Evolutionary conservation across 2,797 vertebrate genomes (phyloP).

Genomic region (Centropyge bicolor): DNA sequence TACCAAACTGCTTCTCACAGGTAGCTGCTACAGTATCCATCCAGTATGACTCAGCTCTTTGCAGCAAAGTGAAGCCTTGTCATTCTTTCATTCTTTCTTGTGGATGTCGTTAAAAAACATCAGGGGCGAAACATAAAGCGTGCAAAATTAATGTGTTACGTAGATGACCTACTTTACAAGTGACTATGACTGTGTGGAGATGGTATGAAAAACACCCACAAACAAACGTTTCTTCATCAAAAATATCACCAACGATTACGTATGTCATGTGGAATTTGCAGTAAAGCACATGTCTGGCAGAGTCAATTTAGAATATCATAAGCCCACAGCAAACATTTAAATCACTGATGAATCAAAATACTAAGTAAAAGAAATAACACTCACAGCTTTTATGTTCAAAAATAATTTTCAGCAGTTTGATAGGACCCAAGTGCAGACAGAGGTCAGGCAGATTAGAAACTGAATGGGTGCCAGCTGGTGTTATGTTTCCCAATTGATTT

Average conservation of each 20-base stretch:
- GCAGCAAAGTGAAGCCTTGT: background rate
- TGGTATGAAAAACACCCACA: background rate
- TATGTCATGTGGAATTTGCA: too few species aligned
- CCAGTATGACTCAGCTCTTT: conserved; percentile 24
- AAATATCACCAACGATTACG: conserved; percentile 1
- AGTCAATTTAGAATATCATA: background rate
- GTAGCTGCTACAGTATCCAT: background rate
- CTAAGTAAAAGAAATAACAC: background rate
- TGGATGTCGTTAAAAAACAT: conserved; percentile 19
- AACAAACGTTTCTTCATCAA: background rate
- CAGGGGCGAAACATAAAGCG: conserved; percentile 7
- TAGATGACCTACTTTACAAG: conserved; percentile 28
- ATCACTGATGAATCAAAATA: background rate
- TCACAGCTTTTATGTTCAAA: background rate
- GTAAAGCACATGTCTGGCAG: background rate
- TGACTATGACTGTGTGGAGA: background rate
- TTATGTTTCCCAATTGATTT: background rate
- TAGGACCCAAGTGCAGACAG: background rate
- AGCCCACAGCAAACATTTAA: background rate
- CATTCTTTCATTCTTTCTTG: background rate
- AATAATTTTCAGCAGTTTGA: background rate
- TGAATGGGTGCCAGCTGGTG: background rate
- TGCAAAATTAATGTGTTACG: conserved; percentile 22
- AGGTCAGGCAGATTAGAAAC: background rate
- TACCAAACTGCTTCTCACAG: background rate